phyloP scores from a whole-genome alignment of 2,888 invertebrate species.

The Ctenicera cuprea region DNA sequence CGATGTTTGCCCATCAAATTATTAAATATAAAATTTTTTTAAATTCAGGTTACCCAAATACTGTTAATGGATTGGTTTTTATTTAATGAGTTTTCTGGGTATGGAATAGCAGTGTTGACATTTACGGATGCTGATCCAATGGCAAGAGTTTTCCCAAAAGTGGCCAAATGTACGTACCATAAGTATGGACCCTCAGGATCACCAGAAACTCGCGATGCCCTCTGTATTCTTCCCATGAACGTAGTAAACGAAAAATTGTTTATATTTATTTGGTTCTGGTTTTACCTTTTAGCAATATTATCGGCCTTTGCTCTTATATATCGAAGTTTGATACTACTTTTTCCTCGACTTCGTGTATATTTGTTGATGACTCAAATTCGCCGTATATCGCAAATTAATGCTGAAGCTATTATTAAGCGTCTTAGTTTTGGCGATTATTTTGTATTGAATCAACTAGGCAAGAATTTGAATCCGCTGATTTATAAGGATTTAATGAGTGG shows the following conservation, averaged over 20 bases:
- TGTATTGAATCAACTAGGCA: constrained; percentile 83
- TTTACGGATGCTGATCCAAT: constrained; percentile 75
- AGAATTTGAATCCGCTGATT: constrained; percentile 83
- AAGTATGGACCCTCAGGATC: constrained; percentile 78
- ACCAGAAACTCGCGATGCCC: constrained; percentile 76
- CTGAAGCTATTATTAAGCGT: constrained; percentile 72
- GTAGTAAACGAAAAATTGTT: constrained; percentile 88
- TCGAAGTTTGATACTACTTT: constrained; percentile 76
- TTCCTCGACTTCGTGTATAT: constrained; percentile 77
- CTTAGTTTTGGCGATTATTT: constrained; percentile 86
- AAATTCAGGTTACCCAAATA: constrained; percentile 78
- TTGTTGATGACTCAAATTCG: constrained; percentile 79
- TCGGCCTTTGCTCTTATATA: constrained; percentile 81
- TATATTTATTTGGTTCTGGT: constrained; percentile 85
- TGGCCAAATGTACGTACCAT: constrained; percentile 79
- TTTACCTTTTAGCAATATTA: constrained; percentile 78
- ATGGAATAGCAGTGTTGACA: constrained; percentile 76
- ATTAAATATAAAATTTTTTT: no score
- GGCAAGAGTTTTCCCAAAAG: constrained; percentile 81
- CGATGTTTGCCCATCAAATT: no score
- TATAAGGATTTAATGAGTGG: constrained; percentile 78
- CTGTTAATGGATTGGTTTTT: constrained; percentile 81
- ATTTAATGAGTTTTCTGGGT: constrained; percentile 77
- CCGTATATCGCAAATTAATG: constrained; percentile 73
- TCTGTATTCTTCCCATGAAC: constrained; percentile 86